These are phyloP conservation scores for Syritta pipiens DNA, from an alignment of 2,888 invertebrate genomes.

Conservation along the genomic window DNA sequence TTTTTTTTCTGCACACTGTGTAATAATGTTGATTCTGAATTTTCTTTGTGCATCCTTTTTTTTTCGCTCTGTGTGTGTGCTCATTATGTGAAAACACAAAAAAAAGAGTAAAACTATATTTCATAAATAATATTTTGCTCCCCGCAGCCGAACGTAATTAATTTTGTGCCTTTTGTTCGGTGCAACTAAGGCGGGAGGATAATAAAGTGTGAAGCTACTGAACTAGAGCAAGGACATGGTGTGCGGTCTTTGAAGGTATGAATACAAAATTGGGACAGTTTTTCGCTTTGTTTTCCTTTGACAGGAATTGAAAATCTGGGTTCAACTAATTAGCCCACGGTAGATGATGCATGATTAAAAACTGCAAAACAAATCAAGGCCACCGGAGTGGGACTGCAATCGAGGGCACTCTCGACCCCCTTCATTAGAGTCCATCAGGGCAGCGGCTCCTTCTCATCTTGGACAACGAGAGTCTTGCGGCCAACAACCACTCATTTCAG, in stretches of 20 bases:
- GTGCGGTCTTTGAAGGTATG: slow-evolving; percentile 6
- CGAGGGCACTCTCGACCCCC: too few species aligned
- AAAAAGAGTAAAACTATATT: slow-evolving; percentile 35
- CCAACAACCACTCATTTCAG: slow-evolving; percentile 9
- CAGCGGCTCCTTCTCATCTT: too few species aligned
- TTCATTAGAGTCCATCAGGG: too few species aligned
- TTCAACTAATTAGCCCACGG: slow-evolving; percentile 17
- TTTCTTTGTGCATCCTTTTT: slow-evolving; percentile 47
- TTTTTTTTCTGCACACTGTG: background rate
- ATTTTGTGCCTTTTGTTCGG: slow-evolving; percentile 39
- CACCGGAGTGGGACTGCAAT: too few species aligned
- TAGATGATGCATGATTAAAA: too few species aligned
- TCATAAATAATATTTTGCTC: slow-evolving; percentile 41
- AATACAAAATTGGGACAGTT: slow-evolving; percentile 7
- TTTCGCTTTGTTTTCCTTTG: slow-evolving; percentile 8
- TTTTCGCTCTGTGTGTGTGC: background rate
- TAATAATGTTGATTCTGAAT: slow-evolving; percentile 50
- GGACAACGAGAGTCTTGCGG: background rate
- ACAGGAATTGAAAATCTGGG: background rate
- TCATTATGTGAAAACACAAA: slow-evolving; percentile 21
- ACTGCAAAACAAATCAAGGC: too few species aligned
- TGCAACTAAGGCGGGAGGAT: background rate
- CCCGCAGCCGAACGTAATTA: slow-evolving; percentile 28
- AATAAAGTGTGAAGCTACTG: slow-evolving; percentile 14
- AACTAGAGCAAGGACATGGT: slow-evolving; percentile 29